Percentiles rank a stretch among this genome's conserved stretches.
Conservation (phyloP, 2,113 vertebrate species). For the Callospermophilus lateralis region DNA sequence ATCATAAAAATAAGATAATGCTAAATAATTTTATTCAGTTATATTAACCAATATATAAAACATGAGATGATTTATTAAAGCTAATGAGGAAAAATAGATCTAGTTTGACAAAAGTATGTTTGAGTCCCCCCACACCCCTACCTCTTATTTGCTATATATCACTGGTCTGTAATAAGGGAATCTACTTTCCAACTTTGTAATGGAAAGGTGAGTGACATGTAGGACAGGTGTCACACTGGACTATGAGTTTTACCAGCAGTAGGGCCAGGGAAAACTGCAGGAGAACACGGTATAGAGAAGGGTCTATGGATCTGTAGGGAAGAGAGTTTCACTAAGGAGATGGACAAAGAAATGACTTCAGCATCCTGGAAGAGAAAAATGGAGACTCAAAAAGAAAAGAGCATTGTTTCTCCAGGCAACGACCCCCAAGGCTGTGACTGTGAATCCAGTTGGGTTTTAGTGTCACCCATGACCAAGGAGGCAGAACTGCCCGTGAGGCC, state of each 20-base stretch:
- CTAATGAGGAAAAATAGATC: constrained; percentile 62
- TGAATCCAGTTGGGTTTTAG: neutral
- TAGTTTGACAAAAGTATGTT: constrained; percentile 54
- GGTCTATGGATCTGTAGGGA: neutral
- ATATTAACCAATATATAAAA: constrained; percentile 71
- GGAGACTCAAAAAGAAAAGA: neutral
- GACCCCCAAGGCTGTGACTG: neutral
- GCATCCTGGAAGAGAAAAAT: neutral
- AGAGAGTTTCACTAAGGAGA: neutral
- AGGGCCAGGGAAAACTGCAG: neutral
- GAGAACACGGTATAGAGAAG: neutral
- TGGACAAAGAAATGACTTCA: neutral
- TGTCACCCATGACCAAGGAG: neutral
- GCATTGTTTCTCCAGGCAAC: neutral
- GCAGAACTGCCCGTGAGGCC: neutral
- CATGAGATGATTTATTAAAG: constrained; percentile 75
- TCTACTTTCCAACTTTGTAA: neutral
- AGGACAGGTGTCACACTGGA: no score
- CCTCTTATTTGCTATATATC: neutral
- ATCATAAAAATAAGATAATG: constrained; percentile 42
- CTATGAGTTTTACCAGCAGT: neutral
- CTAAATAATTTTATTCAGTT: constrained; percentile 62
- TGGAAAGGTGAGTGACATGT: neutral
- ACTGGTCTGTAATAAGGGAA: neutral
- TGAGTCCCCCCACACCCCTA: neutral